Evolutionary conservation across 2,888 invertebrate genomes (phyloP).

Genomic region (Oligia strigilis): DNA sequence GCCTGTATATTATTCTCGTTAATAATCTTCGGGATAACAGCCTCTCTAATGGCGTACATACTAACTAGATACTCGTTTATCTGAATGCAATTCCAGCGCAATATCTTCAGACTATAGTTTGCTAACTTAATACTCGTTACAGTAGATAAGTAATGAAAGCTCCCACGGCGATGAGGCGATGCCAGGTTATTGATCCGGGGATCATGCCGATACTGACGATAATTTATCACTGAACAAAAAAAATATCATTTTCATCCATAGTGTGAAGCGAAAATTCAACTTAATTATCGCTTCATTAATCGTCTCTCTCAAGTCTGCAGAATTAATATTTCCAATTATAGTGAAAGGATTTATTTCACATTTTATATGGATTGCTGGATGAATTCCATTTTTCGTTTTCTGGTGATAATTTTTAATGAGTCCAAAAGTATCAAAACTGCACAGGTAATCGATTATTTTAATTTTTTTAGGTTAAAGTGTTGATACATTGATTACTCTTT

Average conservation of each 20-base stretch:
- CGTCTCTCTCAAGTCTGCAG: conserved; percentile 9
- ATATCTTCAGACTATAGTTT: conserved; percentile 53
- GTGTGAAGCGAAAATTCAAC: conserved; percentile 18
- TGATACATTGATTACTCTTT: background rate
- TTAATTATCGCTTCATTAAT: conserved; percentile 37
- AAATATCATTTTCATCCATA: conserved; percentile 16
- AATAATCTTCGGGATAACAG: conserved; percentile 49
- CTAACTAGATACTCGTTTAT: conserved; percentile 46
- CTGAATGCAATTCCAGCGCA: conserved; percentile 36
- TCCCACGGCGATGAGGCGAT: conserved; percentile 68
- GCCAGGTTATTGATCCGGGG: conserved; percentile 66
- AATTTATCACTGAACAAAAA: conserved; percentile 33
- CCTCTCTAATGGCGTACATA: conserved; percentile 25
- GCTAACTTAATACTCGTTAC: conserved; percentile 69
- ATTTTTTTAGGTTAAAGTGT: background rate
- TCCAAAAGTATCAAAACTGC: background rate
- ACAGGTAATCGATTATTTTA: background rate
- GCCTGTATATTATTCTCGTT: conserved; percentile 20
- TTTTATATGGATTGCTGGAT: background rate
- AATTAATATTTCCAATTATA: conserved; percentile 26
- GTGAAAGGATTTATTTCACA: conserved; percentile 8
- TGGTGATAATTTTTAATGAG: background rate
- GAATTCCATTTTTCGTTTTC: background rate
- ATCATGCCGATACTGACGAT: conserved; percentile 48
- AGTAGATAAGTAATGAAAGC: conserved; percentile 68